Evolutionary conservation across 2,797 vertebrate species (phyloP).

Genomic region (Gallinago nigripennis): DNA sequence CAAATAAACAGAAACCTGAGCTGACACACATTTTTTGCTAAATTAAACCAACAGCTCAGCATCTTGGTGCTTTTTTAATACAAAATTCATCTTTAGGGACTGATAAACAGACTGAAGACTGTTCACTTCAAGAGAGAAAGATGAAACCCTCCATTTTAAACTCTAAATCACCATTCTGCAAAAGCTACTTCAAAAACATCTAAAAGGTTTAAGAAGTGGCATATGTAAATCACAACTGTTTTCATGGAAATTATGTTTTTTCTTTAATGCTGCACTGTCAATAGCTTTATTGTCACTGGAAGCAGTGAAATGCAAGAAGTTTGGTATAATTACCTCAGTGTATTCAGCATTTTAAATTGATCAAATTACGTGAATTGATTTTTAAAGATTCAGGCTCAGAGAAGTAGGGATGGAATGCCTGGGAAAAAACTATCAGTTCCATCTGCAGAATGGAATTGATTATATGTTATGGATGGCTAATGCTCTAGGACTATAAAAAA

Average conservation of each 20-base stretch:
- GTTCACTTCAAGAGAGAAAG: background rate
- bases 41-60: background rate
- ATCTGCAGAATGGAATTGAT: conserved; percentile 47
- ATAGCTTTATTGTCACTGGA: background rate
- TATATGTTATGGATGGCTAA: conserved; percentile 55
- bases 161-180: background rate
- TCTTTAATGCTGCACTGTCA: background rate
- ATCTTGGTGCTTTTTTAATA: background rate
- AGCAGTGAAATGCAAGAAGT: background rate
- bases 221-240: background rate
- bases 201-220: background rate
- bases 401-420: background rate
- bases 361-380: background rate
- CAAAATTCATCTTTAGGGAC: background rate
- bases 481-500: conserved; percentile 45
- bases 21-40: background rate
- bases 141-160: background rate
- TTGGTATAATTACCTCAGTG: background rate
- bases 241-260: background rate
- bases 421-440: conserved; percentile 11
- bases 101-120: background rate
- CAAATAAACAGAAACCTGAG: background rate
- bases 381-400: background rate
- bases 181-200: background rate
- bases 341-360: conserved; percentile 30